These are phyloP conservation scores for Mactromeris polynyma DNA, from an alignment of 2,888 invertebrate genomes.

Conservation along the genomic window DNA sequence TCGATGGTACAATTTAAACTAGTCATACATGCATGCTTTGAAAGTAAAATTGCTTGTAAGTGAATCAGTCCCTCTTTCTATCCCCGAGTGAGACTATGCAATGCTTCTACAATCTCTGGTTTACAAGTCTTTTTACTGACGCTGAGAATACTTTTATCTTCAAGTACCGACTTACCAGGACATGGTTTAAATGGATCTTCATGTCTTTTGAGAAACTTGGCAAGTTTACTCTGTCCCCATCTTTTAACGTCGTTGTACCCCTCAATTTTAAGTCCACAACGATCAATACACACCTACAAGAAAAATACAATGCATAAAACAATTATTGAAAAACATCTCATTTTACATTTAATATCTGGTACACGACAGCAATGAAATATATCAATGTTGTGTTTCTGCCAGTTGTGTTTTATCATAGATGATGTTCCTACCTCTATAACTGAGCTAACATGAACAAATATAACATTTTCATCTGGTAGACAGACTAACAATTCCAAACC, in stretches of 20 bases:
- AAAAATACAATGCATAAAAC: background rate
- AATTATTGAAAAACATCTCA: background rate
- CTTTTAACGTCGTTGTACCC: constrained; percentile 23
- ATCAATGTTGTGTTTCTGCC: background rate
- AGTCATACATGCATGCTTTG: no score
- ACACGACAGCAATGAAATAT: background rate
- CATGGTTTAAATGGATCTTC: constrained; percentile 48
- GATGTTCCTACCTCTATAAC: no score
- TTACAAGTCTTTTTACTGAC: no score
- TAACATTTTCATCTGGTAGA: background rate
- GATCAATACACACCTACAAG: constrained; percentile 45
- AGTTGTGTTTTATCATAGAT: no score
- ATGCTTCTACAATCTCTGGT: no score
- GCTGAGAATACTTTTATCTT: background rate
- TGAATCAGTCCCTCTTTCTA: no score
- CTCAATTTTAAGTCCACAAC: constrained; percentile 26
- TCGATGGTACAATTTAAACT: no score
- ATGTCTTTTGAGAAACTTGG: constrained; percentile 20
- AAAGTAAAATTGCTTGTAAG: no score
- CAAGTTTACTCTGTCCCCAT: constrained; percentile 45
- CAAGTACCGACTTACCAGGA: constrained; percentile 24
- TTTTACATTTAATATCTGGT: background rate
- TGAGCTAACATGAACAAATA: no score
- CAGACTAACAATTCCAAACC: no score
- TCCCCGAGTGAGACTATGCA: no score